Base-by-base conservation (phyloP, 2,797 vertebrate species). In the Hozukius guyotensis region DNA sequence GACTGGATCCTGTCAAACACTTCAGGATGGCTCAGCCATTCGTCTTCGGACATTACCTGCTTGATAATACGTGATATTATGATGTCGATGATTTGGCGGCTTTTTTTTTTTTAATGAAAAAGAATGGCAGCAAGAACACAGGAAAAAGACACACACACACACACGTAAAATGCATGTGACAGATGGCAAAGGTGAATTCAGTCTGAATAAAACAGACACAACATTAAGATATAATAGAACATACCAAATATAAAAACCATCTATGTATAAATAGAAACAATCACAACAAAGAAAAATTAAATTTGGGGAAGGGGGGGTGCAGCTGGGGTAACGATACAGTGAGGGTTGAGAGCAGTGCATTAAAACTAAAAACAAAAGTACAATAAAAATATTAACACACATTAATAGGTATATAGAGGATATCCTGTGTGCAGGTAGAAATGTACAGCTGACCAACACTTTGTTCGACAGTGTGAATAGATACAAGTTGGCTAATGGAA, bases 381-480 rank as follows among this genome's bases (percentile, higher is more conserved):
- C 85, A 87, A 81, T 93, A 89, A 95, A 94, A 94, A 95, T 92
- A 92, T 88, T 67, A 67, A 92, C 91, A 95, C 83, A 89, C 81
- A 84, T 55, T 46, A 84, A 71, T 76, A 86, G 71, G 78, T 91
- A 88, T 77, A 90, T 77, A 83, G 78, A 90, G 79, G 85, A 77
- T 76, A 80, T 72, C 72, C 80, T 89, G 89, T 80, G 68, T 87
- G 84, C 88, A 85, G 38, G 78, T 84, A 79, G 81, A 92, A 89
- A 84, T 87, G 77, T 80, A 91, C 86, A 92, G 86, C 82, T 87
- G 87, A 89, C 85, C 68, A 64, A 87, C 76, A 70, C 34, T 77
- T 77, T 82, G 77, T 80, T 78, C 64, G 79, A 88, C 87, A 85
- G 88, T 81, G 83, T 89, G 73, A 83, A 77, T 64, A 81, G 75